Evolutionary conservation across 2,113 vertebrate genomes (phyloP).

Genomic region (Chaetops frenatus): DNA sequence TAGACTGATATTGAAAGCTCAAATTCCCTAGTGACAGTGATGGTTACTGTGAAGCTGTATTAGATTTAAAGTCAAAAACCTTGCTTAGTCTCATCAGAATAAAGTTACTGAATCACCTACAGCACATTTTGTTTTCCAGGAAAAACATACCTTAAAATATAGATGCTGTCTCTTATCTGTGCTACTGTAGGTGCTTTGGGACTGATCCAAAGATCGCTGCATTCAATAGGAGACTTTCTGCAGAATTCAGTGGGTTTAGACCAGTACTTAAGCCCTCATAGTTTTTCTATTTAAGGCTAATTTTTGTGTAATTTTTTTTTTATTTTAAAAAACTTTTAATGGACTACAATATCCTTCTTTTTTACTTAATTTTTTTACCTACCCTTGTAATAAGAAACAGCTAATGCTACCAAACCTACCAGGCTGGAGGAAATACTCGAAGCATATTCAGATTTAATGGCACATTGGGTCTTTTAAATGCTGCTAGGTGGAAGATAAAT

Average conservation of each 20-base stretch:
- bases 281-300: background rate
- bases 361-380: background rate
- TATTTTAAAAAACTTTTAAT: background rate
- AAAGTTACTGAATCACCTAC: background rate
- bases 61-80: background rate
- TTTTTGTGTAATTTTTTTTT: background rate
- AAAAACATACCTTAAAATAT: background rate
- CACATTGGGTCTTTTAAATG: slow-evolving; percentile 12
- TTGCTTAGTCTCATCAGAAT: background rate
- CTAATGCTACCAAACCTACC: background rate
- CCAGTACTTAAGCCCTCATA: background rate
- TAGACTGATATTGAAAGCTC: background rate
- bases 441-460: background rate
- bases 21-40: background rate
- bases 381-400: background rate
- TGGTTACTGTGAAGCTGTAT: background rate
- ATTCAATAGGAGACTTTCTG: background rate
- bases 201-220: background rate
- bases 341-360: background rate
- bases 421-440: background rate
- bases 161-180: background rate
- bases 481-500: slow-evolving; percentile 30
- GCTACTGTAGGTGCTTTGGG: background rate
- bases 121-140: background rate
- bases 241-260: background rate